Percentiles rank a stretch among this genome's conserved stretches.
phyloP scores from a whole-genome alignment of 2,113 vertebrate species.

The Istiophorus platypterus region DNA sequence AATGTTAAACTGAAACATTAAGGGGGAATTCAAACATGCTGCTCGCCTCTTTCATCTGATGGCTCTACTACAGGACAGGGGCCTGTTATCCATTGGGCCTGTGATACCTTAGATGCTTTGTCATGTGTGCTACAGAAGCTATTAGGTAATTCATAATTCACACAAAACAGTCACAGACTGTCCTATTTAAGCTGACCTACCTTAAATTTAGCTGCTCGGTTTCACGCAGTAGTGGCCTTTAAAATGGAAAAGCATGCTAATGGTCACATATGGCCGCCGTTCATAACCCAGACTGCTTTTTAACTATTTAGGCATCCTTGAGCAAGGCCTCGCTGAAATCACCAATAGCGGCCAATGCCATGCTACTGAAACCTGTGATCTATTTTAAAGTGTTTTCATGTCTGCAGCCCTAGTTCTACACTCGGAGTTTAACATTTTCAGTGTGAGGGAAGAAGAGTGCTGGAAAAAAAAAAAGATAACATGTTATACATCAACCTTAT shows the following conservation, averaged over 20 bases:
- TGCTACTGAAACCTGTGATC: constrained; percentile 1
- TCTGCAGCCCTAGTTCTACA: constrained; percentile 8
- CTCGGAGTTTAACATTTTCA: constrained; percentile 12
- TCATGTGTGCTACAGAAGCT: constrained; percentile 24
- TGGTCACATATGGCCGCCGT: background rate
- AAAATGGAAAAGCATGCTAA: background rate
- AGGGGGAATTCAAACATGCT: background rate
- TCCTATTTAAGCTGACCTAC: constrained; percentile 37
- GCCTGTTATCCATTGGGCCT: constrained; percentile 20
- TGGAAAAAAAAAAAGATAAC: background rate
- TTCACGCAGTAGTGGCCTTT: background rate
- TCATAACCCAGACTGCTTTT: constrained; percentile 7
- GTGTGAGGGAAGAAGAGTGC: constrained; percentile 6
- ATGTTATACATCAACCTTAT: constrained; percentile 3
- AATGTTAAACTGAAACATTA: background rate
- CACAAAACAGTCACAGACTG: constrained; percentile 20
- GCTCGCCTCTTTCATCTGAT: background rate
- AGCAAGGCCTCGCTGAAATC: background rate
- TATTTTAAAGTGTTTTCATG: constrained; percentile 24
- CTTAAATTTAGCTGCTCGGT: constrained; percentile 31
- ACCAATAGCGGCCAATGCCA: background rate
- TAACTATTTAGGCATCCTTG: background rate
- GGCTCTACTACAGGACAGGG: background rate
- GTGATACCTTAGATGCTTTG: constrained; percentile 24
- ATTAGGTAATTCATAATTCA: constrained; percentile 56